Conservation (phyloP, 2,888 invertebrate species). For the Hypomecis atomaria region DNA sequence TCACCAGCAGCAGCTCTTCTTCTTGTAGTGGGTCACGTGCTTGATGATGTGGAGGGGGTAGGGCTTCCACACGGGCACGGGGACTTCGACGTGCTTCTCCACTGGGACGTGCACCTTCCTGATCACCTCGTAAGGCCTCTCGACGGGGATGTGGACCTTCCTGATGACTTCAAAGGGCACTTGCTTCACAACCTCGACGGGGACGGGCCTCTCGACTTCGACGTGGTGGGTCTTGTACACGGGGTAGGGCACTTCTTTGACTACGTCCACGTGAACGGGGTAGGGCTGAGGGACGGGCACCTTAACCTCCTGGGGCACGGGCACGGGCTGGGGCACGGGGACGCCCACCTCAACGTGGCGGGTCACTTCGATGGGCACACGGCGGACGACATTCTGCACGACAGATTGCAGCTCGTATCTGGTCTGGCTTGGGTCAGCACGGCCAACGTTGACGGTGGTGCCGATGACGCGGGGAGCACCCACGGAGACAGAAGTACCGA, state of each 20-base stretch:
- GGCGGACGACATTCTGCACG: constrained; percentile 74
- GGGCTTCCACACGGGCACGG: constrained; percentile 77
- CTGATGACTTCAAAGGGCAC: constrained; percentile 76
- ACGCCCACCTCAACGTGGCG: constrained; percentile 73
- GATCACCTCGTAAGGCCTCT: constrained; percentile 77
- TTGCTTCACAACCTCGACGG: constrained; percentile 70
- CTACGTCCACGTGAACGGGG: constrained; percentile 76
- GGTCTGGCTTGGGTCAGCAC: constrained; percentile 54
- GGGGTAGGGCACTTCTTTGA: constrained; percentile 76
- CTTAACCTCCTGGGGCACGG: constrained; percentile 72
- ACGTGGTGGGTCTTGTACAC: constrained; percentile 77
- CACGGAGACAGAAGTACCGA: constrained; percentile 42
- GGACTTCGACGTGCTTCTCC: constrained; percentile 76
- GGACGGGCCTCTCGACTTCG: constrained; percentile 75
- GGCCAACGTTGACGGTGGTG: constrained; percentile 63
- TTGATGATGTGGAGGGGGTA: constrained; percentile 80
- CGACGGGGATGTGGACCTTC: constrained; percentile 72
- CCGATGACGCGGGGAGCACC: constrained; percentile 66
- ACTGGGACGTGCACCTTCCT: constrained; percentile 75
- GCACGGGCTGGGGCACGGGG: constrained; percentile 71
- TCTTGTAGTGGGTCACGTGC: constrained; percentile 79
- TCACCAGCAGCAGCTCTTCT: constrained; percentile 80
- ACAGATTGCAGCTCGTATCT: constrained; percentile 78
- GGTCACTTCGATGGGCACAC: constrained; percentile 76
- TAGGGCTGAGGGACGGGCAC: constrained; percentile 80